Evolutionary conservation across 2,888 invertebrate genomes (phyloP).

Genomic region (Lacanobia wlatinum): DNA sequence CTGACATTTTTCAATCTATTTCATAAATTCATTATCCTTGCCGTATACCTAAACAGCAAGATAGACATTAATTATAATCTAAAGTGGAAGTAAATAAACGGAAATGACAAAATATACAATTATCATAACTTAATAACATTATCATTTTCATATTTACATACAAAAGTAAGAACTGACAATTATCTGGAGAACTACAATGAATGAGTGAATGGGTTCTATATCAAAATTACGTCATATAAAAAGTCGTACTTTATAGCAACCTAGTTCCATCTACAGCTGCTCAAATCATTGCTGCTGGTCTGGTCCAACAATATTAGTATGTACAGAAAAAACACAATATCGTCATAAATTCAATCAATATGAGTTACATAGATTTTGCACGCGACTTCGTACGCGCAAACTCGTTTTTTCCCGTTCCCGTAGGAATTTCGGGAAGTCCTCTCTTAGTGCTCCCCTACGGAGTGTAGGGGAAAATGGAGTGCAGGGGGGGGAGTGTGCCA

Average conservation of each 20-base stretch:
- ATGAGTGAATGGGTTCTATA: neutral
- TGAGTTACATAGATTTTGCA: neutral
- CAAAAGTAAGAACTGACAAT: constrained; percentile 61
- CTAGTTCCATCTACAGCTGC: neutral
- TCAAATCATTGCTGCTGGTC: constrained; percentile 5
- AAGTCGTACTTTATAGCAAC: neutral
- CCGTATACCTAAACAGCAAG: constrained; percentile 51
- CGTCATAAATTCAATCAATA: constrained; percentile 2
- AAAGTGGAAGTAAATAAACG: constrained; percentile 56
- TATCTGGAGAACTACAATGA: neutral
- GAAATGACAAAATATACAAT: constrained; percentile 80
- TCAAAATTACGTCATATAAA: constrained; percentile 2
- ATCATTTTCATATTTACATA: constrained; percentile 73
- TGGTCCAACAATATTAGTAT: constrained; percentile 19
- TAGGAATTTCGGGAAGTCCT: no score
- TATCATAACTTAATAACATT: constrained; percentile 65
- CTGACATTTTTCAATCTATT: constrained; percentile 46
- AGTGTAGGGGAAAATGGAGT: no score
- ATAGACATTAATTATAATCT: constrained; percentile 56
- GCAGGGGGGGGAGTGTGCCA: no score
- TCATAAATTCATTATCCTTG: constrained; percentile 51
- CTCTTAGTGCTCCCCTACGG: no score
- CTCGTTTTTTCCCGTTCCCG: no score
- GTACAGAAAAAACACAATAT: constrained; percentile 3
- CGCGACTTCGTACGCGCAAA: no score